These are phyloP conservation scores for Rhinogobius similis DNA, from an alignment of 2,113 vertebrate species.

Conservation along the genomic window DNA sequence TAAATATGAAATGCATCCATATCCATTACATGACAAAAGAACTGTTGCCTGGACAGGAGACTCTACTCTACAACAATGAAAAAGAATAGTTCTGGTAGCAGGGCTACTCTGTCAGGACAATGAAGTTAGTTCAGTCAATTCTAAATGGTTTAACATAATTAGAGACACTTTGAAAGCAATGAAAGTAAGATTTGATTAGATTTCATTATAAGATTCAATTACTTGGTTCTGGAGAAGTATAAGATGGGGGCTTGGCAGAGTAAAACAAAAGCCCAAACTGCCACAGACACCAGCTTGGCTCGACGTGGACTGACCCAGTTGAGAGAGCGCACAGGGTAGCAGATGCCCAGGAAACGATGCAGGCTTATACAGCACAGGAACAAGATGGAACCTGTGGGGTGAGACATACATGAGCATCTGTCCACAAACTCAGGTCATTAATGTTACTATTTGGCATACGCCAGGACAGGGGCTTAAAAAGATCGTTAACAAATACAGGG, in stretches of 20 bases:
- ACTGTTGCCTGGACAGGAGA: not conserved
- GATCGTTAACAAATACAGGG: too few relatives aligned
- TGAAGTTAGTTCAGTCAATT: conserved; percentile 16
- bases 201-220: conserved; percentile 5
- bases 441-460: too few relatives aligned
- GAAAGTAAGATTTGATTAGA: not conserved
- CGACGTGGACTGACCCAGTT: conserved; percentile 83
- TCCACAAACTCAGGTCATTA: not conserved
- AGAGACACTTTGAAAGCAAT: conserved; percentile 3
- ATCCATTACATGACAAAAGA: too few relatives aligned
- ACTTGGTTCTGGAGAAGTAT: conserved; percentile 86
- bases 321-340: conserved; percentile 86
- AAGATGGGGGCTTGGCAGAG: conserved; percentile 86
- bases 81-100: not conserved
- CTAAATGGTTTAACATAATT: conserved; percentile 1
- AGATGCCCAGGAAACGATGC: conserved; percentile 90
- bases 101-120: not conserved
- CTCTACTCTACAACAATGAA: not conserved
- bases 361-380: conserved; percentile 95
- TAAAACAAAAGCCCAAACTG: conserved; percentile 83
- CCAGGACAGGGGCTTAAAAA: too few relatives aligned
- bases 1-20: not conserved
- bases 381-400: conserved; percentile 79
- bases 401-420: not conserved
- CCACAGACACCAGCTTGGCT: conserved; percentile 77